Evolutionary conservation across 2,888 invertebrate genomes (phyloP).

Genomic region (Acrobeloides nanus): DNA sequence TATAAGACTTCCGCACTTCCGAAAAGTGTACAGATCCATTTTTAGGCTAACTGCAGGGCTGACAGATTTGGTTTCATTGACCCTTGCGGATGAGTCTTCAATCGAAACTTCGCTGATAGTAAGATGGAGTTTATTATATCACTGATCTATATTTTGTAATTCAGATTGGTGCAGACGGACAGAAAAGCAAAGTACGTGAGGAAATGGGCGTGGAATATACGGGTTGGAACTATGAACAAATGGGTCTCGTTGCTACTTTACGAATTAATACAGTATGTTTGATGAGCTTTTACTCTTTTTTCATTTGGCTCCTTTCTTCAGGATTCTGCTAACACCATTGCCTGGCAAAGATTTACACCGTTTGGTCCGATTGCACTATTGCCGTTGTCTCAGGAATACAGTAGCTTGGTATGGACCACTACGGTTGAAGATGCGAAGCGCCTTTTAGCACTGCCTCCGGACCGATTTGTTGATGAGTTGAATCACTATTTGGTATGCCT

Average conservation of each 20-base stretch:
- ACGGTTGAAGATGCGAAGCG: slow-evolving; percentile 68
- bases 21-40: too few relatives aligned
- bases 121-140: slow-evolving; percentile 10
- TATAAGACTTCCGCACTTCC: too few relatives aligned
- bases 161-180: slow-evolving; percentile 88
- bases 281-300: not conserved
- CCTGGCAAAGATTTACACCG: slow-evolving; percentile 91
- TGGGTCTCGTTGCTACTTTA: slow-evolving; percentile 84
- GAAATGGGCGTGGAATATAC: slow-evolving; percentile 74
- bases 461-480: slow-evolving; percentile 76
- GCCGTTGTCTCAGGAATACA: slow-evolving; percentile 70
- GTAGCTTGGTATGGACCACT: slow-evolving; percentile 91
- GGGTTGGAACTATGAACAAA: slow-evolving; percentile 77
- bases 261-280: slow-evolving; percentile 58
- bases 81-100: slow-evolving; percentile 53
- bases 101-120: slow-evolving; percentile 57
- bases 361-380: slow-evolving; percentile 84
- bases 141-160: slow-evolving; percentile 22
- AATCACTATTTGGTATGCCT: slow-evolving; percentile 73
- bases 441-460: slow-evolving; percentile 66
- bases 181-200: slow-evolving; percentile 74
- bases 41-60: slow-evolving; percentile 20
- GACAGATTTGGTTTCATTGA: slow-evolving; percentile 50
- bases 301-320: slow-evolving; percentile 54
- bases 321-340: slow-evolving; percentile 72